These are phyloP conservation scores for Pseudomyrmex dendroicus DNA, from an alignment of 1,140 invertebrate genomes.

Conservation along the genomic window DNA sequence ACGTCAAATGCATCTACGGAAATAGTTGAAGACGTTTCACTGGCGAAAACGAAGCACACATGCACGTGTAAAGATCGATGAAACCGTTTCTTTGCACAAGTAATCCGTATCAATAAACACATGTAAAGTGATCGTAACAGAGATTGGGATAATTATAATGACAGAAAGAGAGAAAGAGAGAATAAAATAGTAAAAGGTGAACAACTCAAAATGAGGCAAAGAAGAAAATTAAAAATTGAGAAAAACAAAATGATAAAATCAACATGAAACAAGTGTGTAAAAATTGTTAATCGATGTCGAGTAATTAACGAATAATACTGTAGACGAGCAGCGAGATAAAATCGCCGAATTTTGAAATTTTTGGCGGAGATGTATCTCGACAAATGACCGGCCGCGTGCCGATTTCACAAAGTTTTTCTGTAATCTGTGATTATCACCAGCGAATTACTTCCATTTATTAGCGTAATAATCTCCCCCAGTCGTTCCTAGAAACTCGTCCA, in stretches of 20 bases:
- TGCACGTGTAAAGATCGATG: conserved; percentile 35
- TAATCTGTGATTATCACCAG: conserved; percentile 38
- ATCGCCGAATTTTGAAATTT: neutral
- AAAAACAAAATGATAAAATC: neutral
- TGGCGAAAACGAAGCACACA: neutral
- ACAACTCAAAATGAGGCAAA: neutral
- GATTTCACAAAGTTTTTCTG: conserved; percentile 13
- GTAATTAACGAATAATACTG: neutral
- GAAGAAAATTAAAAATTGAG: neutral
- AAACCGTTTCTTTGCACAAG: conserved; percentile 28
- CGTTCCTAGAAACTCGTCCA: conserved; percentile 48
- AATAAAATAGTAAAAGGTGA: neutral
- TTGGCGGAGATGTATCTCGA: neutral
- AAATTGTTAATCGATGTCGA: neutral
- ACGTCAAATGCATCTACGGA: conserved; percentile 28
- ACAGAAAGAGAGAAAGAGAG: neutral
- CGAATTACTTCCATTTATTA: conserved; percentile 43
- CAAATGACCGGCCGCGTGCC: neutral
- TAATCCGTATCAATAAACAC: conserved; percentile 44
- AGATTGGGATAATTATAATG: neutral
- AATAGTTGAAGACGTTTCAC: conserved; percentile 28
- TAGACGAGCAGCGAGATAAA: neutral
- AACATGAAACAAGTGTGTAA: neutral
- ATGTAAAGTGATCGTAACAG: neutral
- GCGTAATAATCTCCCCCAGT: conserved; percentile 19